phyloP scores from a whole-genome alignment of 2,888 invertebrate genomes.

The Kuschelorhynchus macadamiae region DNA sequence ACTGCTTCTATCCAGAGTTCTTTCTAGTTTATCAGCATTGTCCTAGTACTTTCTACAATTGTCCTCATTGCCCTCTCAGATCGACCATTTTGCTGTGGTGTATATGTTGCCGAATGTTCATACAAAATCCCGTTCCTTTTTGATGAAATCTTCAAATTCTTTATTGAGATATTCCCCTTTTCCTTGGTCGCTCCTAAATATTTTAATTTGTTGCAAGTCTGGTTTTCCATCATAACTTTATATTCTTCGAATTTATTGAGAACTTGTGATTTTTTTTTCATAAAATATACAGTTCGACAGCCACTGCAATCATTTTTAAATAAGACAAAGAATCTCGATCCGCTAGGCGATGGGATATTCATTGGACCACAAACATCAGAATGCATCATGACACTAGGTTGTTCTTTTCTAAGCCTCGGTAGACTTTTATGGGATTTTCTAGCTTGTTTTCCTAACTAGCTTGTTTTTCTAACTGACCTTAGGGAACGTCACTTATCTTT shows the following conservation, averaged over 20 bases:
- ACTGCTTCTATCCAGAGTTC: slow-evolving; percentile 57
- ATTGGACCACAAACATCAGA: slow-evolving; percentile 49
- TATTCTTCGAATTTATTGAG: slow-evolving; percentile 43
- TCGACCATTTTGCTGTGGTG: slow-evolving; percentile 50
- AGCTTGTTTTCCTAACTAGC: slow-evolving; percentile 32
- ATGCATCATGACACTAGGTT: slow-evolving; percentile 47
- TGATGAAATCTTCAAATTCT: slow-evolving; percentile 47
- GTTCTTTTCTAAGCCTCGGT: too few species aligned
- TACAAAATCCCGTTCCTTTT: slow-evolving; percentile 54
- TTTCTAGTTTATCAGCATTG: slow-evolving; percentile 56
- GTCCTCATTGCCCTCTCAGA: slow-evolving; percentile 60
- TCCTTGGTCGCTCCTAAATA: slow-evolving; percentile 19
- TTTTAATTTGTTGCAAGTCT: slow-evolving; percentile 17
- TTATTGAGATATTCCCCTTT: slow-evolving; percentile 52
- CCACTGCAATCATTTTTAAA: slow-evolving; percentile 44
- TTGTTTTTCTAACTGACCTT: background rate
- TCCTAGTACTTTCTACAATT: slow-evolving; percentile 59
- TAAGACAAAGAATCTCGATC: slow-evolving; percentile 49
- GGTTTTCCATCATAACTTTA: slow-evolving; percentile 38
- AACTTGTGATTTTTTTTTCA: background rate
- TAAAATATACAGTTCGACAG: slow-evolving; percentile 18
- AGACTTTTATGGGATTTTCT: too few species aligned
- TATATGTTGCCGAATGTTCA: slow-evolving; percentile 53
- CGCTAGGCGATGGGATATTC: slow-evolving; percentile 42
- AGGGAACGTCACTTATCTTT: background rate